Evolutionary conservation across 2,888 invertebrate genomes (phyloP).

Genomic region (Halictus ligatus): DNA sequence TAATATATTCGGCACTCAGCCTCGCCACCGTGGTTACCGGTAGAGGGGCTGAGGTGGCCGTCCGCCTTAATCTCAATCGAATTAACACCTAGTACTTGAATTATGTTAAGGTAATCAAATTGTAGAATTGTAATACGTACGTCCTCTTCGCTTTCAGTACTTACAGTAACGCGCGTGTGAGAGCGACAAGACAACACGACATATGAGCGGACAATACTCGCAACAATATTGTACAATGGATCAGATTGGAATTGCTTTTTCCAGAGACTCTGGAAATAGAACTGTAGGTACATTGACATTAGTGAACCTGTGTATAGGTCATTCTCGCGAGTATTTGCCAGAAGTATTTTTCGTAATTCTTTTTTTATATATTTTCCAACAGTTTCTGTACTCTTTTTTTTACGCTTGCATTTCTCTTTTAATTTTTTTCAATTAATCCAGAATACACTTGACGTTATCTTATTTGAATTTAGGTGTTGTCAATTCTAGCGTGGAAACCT

Average conservation of each 20-base stretch:
- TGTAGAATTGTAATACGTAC: slow-evolving; percentile 83
- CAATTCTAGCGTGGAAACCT: slow-evolving; percentile 36
- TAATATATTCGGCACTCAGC: slow-evolving; percentile 71
- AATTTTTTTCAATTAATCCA: slow-evolving; percentile 14
- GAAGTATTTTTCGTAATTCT: slow-evolving; percentile 46
- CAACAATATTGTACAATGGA: slow-evolving; percentile 83
- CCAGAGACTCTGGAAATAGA: slow-evolving; percentile 85
- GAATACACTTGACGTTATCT: slow-evolving; percentile 26
- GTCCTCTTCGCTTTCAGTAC: slow-evolving; percentile 83
- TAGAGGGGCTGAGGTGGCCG: slow-evolving; percentile 73
- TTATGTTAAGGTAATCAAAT: slow-evolving; percentile 82
- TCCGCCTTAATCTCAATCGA: slow-evolving; percentile 72
- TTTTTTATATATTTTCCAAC: slow-evolving; percentile 3
- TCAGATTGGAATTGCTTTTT: slow-evolving; percentile 84
- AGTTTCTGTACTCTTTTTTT: not conserved
- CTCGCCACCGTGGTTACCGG: slow-evolving; percentile 71
- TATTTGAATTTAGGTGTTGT: slow-evolving; percentile 5
- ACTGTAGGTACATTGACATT: slow-evolving; percentile 81
- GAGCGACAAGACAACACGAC: slow-evolving; percentile 83
- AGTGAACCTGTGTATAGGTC: slow-evolving; percentile 74
- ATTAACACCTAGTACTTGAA: slow-evolving; percentile 79
- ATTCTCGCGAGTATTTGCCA: slow-evolving; percentile 68
- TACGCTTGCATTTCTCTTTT: slow-evolving; percentile 11
- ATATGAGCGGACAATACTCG: slow-evolving; percentile 83
- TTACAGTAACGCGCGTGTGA: slow-evolving; percentile 84